Conservation (phyloP, 2,113 vertebrate genomes). For the Axis porcinus region DNA sequence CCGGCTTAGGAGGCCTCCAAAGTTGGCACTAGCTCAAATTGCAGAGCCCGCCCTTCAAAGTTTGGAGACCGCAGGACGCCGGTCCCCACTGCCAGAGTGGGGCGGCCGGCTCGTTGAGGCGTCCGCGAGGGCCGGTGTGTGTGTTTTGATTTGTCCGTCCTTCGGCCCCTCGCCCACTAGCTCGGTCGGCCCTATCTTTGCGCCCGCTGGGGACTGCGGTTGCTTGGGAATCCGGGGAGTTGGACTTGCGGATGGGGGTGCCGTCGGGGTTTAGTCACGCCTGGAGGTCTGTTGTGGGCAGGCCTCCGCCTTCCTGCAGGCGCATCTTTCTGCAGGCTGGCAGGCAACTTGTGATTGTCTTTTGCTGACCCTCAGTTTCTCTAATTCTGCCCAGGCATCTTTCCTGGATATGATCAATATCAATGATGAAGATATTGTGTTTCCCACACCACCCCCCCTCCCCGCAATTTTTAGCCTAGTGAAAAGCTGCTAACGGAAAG, state of each 20-base stretch:
- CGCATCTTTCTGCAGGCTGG: not conserved
- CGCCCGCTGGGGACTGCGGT: not conserved
- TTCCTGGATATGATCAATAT: not conserved
- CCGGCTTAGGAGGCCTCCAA: not conserved
- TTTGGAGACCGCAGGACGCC: not conserved
- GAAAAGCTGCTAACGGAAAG: not conserved
- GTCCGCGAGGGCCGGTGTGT: not conserved
- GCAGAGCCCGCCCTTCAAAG: not conserved
- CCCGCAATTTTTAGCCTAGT: not conserved
- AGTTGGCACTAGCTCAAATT: not conserved
- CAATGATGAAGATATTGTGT: not conserved
- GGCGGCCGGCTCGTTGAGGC: not conserved
- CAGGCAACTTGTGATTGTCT: not conserved
- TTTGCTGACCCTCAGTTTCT: not conserved
- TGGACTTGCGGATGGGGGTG: not conserved
- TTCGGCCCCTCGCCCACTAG: not conserved
- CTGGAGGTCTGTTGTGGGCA: not conserved
- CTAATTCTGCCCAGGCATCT: not conserved
- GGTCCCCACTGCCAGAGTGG: not conserved
- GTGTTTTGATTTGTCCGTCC: rapidly evolving
- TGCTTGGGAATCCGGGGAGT: not conserved
- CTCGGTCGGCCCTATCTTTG: not conserved
- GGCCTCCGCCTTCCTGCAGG: not conserved
- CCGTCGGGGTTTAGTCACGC: not conserved
- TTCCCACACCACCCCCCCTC: rapidly evolving